A percentile compares a stretch with the other conserved stretches of the same genome.
Evolutionary conservation across 2,113 vertebrate genomes (phyloP).

Genomic region (Atherinomorus stipes): DNA sequence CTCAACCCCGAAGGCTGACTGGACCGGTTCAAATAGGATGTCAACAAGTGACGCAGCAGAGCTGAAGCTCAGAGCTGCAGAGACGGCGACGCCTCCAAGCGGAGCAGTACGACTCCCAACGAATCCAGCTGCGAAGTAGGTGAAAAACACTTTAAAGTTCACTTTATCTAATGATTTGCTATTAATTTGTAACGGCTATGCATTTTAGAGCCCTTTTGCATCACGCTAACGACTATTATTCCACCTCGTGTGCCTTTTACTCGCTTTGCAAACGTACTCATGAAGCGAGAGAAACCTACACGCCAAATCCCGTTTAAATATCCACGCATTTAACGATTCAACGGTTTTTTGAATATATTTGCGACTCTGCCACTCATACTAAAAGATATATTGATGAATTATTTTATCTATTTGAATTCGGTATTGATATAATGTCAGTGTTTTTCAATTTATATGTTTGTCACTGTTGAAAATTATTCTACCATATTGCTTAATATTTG

Average conservation of each 20-base stretch:
- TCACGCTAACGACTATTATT: not conserved
- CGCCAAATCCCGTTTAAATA: conserved; percentile 22
- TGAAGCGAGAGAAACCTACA: too few species aligned
- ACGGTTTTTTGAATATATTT: rapidly evolving
- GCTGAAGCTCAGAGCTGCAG: conserved; percentile 43
- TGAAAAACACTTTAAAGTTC: not conserved
- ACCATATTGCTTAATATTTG: not conserved
- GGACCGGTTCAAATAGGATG: conserved; percentile 70
- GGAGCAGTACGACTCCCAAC: not conserved
- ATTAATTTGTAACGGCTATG: rapidly evolving
- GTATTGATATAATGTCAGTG: not conserved
- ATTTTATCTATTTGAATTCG: not conserved
- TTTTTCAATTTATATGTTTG: not conserved
- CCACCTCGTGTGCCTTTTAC: not conserved
- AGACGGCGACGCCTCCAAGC: conserved; percentile 32
- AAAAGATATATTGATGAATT: rapidly evolving
- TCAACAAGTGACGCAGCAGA: conserved; percentile 75
- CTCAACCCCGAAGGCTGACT: not conserved
- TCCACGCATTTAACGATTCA: not conserved
- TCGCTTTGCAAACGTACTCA: not conserved
- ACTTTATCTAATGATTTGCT: not conserved
- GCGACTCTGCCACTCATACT: rapidly evolving
- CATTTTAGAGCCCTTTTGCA: not conserved
- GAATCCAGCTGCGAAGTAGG: conserved; percentile 36
- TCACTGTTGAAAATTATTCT: not conserved